phyloP scores from a whole-genome alignment of 2,113 vertebrate genomes.

The Carassius auratus region DNA sequence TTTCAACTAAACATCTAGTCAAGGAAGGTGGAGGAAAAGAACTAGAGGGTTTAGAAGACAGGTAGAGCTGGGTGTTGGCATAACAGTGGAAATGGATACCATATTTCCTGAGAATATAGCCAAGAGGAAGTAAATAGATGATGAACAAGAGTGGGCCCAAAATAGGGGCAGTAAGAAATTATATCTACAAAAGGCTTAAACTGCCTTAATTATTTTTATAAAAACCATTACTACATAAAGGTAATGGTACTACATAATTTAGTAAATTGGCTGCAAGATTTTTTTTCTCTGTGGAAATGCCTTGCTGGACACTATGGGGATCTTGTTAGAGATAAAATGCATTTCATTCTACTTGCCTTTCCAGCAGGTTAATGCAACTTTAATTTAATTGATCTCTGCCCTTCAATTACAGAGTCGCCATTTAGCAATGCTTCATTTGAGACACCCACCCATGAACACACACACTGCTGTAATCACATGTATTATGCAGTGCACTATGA shows the following conservation, averaged over 20 bases:
- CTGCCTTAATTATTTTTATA: not conserved
- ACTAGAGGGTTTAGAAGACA: no score
- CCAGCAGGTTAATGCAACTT: slow-evolving; percentile 21
- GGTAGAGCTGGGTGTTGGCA: no score
- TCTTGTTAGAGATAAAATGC: not conserved
- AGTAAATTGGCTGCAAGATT: no score
- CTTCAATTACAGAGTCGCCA: slow-evolving; percentile 8
- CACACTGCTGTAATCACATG: slow-evolving; percentile 46
- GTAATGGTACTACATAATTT: no score
- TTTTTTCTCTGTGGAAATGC: not conserved
- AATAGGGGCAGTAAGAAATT: not conserved
- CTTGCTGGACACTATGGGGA: not conserved
- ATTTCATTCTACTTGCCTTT: slow-evolving; percentile 23
- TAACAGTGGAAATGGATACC: no score
- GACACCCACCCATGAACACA: slow-evolving; percentile 23
- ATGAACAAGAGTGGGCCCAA: no score
- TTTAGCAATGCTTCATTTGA: slow-evolving; percentile 39
- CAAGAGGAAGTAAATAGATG: no score
- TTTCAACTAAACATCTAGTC: no score
- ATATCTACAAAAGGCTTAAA: not conserved
- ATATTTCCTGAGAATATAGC: no score
- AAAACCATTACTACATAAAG: not conserved
- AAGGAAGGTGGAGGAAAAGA: no score
- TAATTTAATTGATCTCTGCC: slow-evolving; percentile 33
- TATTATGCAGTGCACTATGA: slow-evolving; percentile 33